Evolutionary conservation across 2,113 vertebrate species (phyloP).

Genomic region (Anoura caudifer): DNA sequence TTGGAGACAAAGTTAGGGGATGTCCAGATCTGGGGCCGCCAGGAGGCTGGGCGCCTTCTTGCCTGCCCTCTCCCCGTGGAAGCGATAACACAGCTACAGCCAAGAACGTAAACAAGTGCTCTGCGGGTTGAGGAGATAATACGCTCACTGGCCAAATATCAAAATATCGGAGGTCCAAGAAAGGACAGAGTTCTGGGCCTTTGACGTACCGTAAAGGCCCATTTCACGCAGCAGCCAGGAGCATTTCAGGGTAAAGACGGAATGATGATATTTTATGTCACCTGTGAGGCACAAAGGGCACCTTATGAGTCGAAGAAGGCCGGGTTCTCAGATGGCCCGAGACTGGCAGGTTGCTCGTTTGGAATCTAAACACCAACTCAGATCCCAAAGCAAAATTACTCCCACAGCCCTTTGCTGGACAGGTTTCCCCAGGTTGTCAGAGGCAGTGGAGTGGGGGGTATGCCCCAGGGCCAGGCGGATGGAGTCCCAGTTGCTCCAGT

Average conservation of each 20-base stretch:
- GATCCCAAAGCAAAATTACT: constrained; percentile 68
- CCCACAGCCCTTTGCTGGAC: background rate
- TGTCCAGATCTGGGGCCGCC: background rate
- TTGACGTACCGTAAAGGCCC: constrained; percentile 82
- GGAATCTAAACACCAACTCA: constrained; percentile 58
- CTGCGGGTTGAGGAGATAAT: constrained; percentile 82
- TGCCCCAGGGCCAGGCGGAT: background rate
- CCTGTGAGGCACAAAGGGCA: constrained; percentile 72
- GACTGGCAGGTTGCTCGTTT: constrained; percentile 60
- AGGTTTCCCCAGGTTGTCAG: constrained; percentile 41
- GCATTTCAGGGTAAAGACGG: constrained; percentile 76
- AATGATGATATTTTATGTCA: constrained; percentile 77
- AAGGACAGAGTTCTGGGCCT: constrained; percentile 76
- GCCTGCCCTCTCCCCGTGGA: constrained; percentile 68
- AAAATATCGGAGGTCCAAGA: constrained; percentile 84
- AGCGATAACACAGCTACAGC: constrained; percentile 82
- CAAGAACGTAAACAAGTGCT: constrained; percentile 81
- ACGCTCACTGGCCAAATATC: constrained; percentile 80
- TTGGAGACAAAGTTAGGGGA: constrained; percentile 50
- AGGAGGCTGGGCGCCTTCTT: constrained; percentile 69
- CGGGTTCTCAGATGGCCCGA: constrained; percentile 64
- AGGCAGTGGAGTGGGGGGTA: background rate
- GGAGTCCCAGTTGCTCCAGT: background rate
- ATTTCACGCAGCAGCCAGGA: constrained; percentile 73
- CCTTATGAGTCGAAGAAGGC: constrained; percentile 72